phyloP scores from a whole-genome alignment of 2,113 vertebrate genomes.

The Gorsachius goisagi region DNA sequence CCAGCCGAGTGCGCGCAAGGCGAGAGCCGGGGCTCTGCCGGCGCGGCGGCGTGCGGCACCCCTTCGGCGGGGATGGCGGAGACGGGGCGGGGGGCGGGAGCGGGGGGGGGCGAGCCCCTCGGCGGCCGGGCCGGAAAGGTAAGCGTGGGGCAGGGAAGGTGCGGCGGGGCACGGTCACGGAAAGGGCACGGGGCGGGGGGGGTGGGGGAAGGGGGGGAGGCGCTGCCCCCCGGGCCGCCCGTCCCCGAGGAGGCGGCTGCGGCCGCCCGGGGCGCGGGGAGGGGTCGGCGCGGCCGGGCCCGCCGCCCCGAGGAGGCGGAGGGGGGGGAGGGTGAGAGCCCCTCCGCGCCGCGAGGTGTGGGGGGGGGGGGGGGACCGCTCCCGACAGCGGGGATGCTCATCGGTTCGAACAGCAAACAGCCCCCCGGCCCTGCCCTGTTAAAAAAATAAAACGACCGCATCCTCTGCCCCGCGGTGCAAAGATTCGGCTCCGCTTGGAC shows the following conservation, averaged over 20 bases:
- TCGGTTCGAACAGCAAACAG: background rate
- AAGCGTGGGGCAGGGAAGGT: too few relatives aligned
- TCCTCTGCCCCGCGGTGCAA: background rate
- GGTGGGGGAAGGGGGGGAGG: background rate
- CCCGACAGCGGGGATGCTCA: background rate
- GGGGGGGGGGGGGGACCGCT: background rate
- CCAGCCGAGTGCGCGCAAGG: slow-evolving; percentile 33
- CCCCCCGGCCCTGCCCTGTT: background rate
- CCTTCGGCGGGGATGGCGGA: background rate
- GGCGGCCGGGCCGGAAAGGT: too few relatives aligned
- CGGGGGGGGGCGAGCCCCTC: background rate
- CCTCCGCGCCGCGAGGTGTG: background rate
- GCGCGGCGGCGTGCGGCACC: background rate
- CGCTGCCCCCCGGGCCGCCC: background rate
- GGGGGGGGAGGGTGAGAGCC: background rate
- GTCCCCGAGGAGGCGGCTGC: background rate
- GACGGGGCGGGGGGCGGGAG: background rate
- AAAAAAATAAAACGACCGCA: background rate
- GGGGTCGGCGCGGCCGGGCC: background rate
- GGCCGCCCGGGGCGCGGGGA: background rate
- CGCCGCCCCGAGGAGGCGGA: background rate
- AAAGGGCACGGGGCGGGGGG: too few relatives aligned
- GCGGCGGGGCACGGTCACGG: too few relatives aligned
- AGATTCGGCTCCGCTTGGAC: background rate
- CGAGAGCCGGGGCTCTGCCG: background rate